Evolutionary conservation across 1,140 invertebrate genomes (phyloP), one percentile per base, ranked within the genome.

Genomic region (Anadara kagoshimensis): DNA sequence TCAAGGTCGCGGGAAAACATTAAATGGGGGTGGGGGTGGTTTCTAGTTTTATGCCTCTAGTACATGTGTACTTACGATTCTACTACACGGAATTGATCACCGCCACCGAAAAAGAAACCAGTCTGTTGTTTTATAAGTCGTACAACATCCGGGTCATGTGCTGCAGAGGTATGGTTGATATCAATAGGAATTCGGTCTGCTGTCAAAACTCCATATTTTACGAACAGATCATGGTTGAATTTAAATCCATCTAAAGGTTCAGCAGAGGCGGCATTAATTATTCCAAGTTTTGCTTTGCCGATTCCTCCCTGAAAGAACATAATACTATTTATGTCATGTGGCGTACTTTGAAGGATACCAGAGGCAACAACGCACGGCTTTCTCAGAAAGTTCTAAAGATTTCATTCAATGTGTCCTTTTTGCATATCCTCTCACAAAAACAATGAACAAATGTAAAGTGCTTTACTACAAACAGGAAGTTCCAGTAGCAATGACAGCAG

Each of bases 51-150:
- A n/a, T n/a, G n/a, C n/a, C n/a, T n/a, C n/a, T n/a, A n/a, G n/a
- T n/a, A n/a, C n/a, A n/a, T 18, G 14, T 26, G 8, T 14, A 64
- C 77, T 72, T 78, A 84, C 78, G 81, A 69, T 43, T 81, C 63
- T 1, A 81, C 75, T 10, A 86, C 61, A 45, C 85, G 67, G 43
- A 72, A 66, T 63, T 86, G 85, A 65, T 87, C 85, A 5, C 85
- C 85, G 3, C 85, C 85, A 12, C 81, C 79, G 56, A 87, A 83
- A 73, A 85, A 85, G 62, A 87, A 85, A 0, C 85, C 85, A 14
- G 84, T 85, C 69, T 84, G 80, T 22, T 69, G 71, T 20, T 73
- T 65, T 8, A 86, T 79, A 10, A 80, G 63, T 5, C 77, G 47
- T 2, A 80, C 73, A 5, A 84, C 63, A 29, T 56, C 22, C 11